phyloP scores from a whole-genome alignment of 2,113 vertebrate genomes.

The Pseudorectes ferrugineus region DNA sequence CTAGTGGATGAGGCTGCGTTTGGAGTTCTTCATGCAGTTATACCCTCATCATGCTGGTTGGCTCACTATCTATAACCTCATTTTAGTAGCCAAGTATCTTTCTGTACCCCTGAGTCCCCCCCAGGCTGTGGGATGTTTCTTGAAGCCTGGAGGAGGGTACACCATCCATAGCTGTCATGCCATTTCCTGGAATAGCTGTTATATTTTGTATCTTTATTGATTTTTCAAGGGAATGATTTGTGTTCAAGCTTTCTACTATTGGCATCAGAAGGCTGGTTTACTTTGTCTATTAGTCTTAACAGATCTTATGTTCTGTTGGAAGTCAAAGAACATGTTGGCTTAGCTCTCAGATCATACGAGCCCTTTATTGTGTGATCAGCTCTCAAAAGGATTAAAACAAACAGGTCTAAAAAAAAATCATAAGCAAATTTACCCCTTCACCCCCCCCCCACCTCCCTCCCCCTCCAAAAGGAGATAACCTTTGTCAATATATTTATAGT shows the following conservation, averaged over 20 bases:
- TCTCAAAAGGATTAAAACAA: neutral
- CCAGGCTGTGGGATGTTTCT: neutral
- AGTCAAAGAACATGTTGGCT: neutral
- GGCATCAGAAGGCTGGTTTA: neutral
- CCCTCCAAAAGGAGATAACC: neutral
- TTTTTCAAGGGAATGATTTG: neutral
- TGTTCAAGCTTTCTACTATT: neutral
- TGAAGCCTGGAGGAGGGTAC: neutral
- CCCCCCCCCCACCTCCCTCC: neutral
- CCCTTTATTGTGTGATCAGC: neutral
- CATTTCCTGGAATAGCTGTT: neutral
- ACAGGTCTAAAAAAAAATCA: neutral
- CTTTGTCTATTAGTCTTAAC: neutral
- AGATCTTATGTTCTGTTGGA: neutral
- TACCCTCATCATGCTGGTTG: neutral
- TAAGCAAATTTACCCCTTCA: neutral
- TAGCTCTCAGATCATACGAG: neutral
- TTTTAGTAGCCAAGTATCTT: neutral
- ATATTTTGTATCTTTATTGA: neutral
- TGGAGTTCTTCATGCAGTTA: neutral
- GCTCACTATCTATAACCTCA: neutral
- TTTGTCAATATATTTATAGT: neutral
- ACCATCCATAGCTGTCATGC: neutral
- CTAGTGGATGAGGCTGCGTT: neutral
- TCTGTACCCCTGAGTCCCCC: neutral